Percentiles rank a stretch among this genome's conserved stretches.
phyloP scores from a whole-genome alignment of 2,888 invertebrate genomes.

The Augiades crinisus region DNA sequence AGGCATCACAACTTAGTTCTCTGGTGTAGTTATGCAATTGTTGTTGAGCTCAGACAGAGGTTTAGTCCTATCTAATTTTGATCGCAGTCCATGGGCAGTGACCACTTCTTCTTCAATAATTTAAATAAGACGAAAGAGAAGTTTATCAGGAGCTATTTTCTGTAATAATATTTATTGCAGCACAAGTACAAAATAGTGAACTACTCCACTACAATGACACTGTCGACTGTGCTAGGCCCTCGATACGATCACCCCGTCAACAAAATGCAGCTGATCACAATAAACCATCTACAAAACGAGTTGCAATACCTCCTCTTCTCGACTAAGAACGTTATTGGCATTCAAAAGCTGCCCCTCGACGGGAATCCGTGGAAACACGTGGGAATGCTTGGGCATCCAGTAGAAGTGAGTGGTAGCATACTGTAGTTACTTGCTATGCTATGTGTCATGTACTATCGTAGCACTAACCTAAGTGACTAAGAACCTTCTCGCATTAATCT shows the following conservation, averaged over 20 bases:
- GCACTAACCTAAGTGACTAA: too few relatives aligned
- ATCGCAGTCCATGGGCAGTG: too few relatives aligned
- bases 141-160: too few relatives aligned
- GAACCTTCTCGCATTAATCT: too few relatives aligned
- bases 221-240: slow-evolving; percentile 85
- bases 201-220: slow-evolving; percentile 83
- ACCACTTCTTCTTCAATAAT: too few relatives aligned
- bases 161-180: slow-evolving; percentile 65
- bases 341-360: slow-evolving; percentile 85
- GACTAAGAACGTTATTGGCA: slow-evolving; percentile 84
- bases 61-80: too few relatives aligned
- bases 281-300: slow-evolving; percentile 39
- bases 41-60: too few relatives aligned
- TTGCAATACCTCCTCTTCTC: slow-evolving; percentile 82
- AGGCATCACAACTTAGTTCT: too few relatives aligned
- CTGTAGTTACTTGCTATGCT: too few relatives aligned
- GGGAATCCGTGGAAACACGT: slow-evolving; percentile 87
- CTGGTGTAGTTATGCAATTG: too few relatives aligned
- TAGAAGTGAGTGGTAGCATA: slow-evolving; percentile 80
- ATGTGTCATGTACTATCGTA: too few relatives aligned
- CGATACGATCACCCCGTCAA: slow-evolving; percentile 83
- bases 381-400: slow-evolving; percentile 84
- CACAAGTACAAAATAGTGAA: slow-evolving; percentile 86
- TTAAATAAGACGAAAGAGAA: too few relatives aligned
- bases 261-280: slow-evolving; percentile 62